Conservation (phyloP, 2,797 vertebrate species). For the Muscicapa comitata region DNA sequence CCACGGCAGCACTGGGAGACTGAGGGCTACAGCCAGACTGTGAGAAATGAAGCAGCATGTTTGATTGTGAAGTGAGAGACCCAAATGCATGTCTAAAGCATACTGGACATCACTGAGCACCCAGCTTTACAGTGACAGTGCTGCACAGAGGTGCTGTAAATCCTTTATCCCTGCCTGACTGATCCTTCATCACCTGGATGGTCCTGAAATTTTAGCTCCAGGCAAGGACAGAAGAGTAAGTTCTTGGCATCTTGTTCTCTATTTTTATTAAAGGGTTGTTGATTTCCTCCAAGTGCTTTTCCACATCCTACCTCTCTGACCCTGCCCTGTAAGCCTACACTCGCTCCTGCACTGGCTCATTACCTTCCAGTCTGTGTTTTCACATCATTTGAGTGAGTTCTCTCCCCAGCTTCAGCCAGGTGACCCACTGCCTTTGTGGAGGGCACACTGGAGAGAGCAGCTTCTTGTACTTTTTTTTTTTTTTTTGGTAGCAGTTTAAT, state of each 20-base stretch:
- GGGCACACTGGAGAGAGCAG: background rate
- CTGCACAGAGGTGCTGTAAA: background rate
- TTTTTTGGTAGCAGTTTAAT: background rate
- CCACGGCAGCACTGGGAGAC: background rate
- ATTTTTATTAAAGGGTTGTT: background rate
- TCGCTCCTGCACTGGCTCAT: background rate
- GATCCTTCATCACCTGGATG: background rate
- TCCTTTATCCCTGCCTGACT: background rate
- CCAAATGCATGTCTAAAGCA: background rate
- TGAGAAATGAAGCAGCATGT: background rate
- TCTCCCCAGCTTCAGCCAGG: background rate
- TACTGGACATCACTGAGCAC: background rate
- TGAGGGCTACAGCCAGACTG: background rate
- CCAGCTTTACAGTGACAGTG: background rate
- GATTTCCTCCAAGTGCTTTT: background rate
- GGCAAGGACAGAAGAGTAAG: background rate
- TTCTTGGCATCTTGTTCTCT: background rate
- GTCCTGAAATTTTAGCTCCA: background rate
- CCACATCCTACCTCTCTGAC: background rate
- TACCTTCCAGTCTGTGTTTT: background rate
- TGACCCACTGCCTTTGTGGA: background rate
- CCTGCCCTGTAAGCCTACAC: background rate
- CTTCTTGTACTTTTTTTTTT: background rate
- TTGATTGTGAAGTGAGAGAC: background rate
- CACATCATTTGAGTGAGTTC: accelerated